phyloP scores from a whole-genome alignment of 2,113 vertebrate species.

The Cebus imitator region DNA sequence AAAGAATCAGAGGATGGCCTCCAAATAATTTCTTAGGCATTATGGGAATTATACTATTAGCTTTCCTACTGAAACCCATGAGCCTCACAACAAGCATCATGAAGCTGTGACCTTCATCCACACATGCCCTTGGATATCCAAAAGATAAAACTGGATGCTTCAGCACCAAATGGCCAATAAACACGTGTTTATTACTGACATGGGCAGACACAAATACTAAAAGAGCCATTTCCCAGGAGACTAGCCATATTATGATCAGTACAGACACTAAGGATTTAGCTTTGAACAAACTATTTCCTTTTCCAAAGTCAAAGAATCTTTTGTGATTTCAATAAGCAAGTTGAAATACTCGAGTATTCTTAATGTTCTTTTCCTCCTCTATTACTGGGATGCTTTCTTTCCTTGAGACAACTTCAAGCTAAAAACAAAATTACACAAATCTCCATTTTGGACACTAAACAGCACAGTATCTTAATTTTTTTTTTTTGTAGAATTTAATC shows the following conservation, averaged over 20 bases:
- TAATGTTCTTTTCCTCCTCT: not conserved
- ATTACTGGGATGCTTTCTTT: not conserved
- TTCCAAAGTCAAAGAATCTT: not conserved
- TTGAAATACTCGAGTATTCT: not conserved
- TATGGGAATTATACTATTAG: not conserved
- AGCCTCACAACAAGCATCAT: not conserved
- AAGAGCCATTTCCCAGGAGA: not conserved
- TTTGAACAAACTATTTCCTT: not conserved
- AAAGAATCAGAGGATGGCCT: not conserved
- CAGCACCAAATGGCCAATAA: not conserved
- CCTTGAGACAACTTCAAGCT: conserved; percentile 5
- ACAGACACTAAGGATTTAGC: not conserved
- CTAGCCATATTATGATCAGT: rapidly evolving
- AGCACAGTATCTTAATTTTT: not conserved
- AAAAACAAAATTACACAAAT: conserved; percentile 50
- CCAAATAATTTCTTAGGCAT: conserved; percentile 4
- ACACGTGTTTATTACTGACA: not conserved
- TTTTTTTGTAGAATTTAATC: conserved; percentile 11
- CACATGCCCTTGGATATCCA: not conserved
- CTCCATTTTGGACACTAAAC: conserved; percentile 13
- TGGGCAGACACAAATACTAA: not conserved
- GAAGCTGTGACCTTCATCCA: not conserved
- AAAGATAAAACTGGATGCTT: not conserved
- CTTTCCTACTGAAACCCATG: not conserved
- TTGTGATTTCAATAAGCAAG: not conserved